Base-by-base conservation (phyloP, 1,140 invertebrate species). In the Drosophila grimshawi region DNA sequence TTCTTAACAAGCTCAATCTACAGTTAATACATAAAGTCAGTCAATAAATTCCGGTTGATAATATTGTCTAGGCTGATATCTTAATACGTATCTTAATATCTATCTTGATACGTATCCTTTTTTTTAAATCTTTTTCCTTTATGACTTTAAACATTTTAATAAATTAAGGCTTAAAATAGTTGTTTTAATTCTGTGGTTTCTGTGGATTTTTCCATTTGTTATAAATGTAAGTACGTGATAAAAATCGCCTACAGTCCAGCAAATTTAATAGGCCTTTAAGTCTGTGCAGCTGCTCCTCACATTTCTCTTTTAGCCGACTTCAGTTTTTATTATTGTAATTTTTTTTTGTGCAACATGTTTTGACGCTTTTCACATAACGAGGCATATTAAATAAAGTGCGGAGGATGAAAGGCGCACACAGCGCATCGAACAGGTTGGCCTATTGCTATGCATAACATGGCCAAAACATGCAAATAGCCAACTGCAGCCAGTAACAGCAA, bases 401-500 rank as follows among this genome's bases (percentile, higher is more conserved):
- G 48, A 74, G 49, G 75, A 77, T 76, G 55, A 82, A 82, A 80
- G 72, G 19, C 45, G 27, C 29, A 10, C 30, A 82, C 76, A 67
- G 19, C 45, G 27, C 29, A 11, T 32, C 55, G 43, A 37, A 60
- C 57, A 33, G 52, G 11, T 62, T 71, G 67, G 55, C 61, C 72
- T 77, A 86, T 86, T 86, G 81, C 71, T 86, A 86, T 86, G 83
- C 83, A 88, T 68, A 77, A 63, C 71, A 60, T n/a, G 72, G 61
- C 67, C 46, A 43, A 43, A 78, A 76, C 71, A 86, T 86, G 82
- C 82, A 82, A 88, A 88, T 56, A 33, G 57, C 30, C 56, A 61
- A 48, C 51, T 48, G 63, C 8, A 52, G 7, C 32, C 57, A 45
- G 32, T 46, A 2, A 30, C 32, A 33, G 6, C 29, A n/a, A n/a